A percentile compares a stretch with the other conserved stretches of the same genome.
These are phyloP conservation scores for Venturia canescens DNA, from an alignment of 1,140 invertebrate genomes.

Conservation along the genomic window DNA sequence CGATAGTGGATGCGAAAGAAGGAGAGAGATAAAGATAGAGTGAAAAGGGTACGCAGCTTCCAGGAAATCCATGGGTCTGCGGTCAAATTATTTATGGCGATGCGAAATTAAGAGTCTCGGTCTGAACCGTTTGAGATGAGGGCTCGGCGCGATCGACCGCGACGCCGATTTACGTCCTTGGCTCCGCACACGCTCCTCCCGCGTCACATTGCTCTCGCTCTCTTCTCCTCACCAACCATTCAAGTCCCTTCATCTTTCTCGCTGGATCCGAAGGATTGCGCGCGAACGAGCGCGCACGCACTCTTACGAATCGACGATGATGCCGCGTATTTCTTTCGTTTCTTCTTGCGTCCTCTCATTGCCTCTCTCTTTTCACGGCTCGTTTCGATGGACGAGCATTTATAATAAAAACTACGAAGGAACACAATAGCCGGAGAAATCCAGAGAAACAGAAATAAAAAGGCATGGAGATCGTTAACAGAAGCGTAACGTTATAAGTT, in stretches of 20 bases:
- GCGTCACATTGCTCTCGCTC: conserved; percentile 58
- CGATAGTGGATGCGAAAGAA: background rate
- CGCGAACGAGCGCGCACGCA: background rate
- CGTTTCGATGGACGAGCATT: conserved; percentile 32
- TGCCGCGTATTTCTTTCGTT: conserved; percentile 33
- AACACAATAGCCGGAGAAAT: background rate
- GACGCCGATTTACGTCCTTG: conserved; percentile 63
- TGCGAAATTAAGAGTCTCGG: conserved; percentile 76
- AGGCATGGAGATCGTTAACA: conserved; percentile 10
- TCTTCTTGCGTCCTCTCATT: conserved; percentile 2
- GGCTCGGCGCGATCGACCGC: conserved; percentile 54
- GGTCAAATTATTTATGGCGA: conserved; percentile 77
- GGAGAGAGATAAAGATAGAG: background rate
- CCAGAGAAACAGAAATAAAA: background rate
- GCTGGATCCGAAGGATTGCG: conserved; percentile 10
- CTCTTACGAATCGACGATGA: conserved; percentile 15
- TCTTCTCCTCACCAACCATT: conserved; percentile 15
- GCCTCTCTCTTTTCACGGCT: conserved; percentile 20
- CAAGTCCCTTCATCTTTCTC: background rate
- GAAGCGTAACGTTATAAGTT: conserved; percentile 7
- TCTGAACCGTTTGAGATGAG: conserved; percentile 67
- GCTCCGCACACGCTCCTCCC: conserved; percentile 54
- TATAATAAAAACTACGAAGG: conserved; percentile 21
- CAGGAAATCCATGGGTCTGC: conserved; percentile 69
- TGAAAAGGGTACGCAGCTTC: conserved; percentile 60